These are phyloP conservation scores for Ophion obscuratus DNA, from an alignment of 2,888 invertebrate species.

Conservation along the genomic window DNA sequence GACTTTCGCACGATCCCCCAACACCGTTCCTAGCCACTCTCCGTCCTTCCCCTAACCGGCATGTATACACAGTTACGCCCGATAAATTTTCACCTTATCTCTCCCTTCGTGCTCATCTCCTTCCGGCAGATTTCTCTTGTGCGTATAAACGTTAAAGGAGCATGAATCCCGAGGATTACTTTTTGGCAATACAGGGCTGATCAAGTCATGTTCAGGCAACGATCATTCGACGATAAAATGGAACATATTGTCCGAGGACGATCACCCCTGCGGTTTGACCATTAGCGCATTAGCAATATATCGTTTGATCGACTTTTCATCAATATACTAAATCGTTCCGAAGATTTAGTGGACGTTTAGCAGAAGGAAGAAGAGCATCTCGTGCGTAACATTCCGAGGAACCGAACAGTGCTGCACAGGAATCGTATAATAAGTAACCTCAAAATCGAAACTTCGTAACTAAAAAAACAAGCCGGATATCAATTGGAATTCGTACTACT, in stretches of 20 bases:
- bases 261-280: neutral
- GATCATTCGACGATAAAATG: neutral
- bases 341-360: neutral
- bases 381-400: no score
- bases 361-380: no score
- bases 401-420: no score
- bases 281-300: neutral
- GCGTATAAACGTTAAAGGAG: neutral
- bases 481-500: no score
- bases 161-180: neutral
- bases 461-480: no score
- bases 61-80: slow-evolving; percentile 1
- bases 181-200: neutral
- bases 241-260: neutral
- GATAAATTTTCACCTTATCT: slow-evolving; percentile 3
- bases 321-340: neutral
- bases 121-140: neutral
- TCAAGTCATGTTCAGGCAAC: neutral
- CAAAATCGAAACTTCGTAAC: no score
- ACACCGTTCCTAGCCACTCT: slow-evolving; percentile 4
- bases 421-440: no score
- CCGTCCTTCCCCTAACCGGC: slow-evolving; percentile 3
- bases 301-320: neutral
- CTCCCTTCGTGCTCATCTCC: neutral
- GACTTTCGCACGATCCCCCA: slow-evolving; percentile 16